Conservation (phyloP, 2,888 invertebrate species). For the Mythimna lalbum region DNA sequence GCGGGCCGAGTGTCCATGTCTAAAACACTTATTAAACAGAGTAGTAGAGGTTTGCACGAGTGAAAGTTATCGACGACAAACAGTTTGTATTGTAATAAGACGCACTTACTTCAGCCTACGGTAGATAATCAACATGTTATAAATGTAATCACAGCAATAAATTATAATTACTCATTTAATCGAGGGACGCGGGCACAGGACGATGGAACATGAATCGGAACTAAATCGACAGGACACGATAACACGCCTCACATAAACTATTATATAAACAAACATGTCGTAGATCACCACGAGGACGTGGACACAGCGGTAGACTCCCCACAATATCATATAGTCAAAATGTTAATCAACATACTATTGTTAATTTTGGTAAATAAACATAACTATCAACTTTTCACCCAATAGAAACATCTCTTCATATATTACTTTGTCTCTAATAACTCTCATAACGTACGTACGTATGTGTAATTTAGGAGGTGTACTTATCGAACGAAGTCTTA, state of each 20-base stretch:
- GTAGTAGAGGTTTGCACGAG: constrained; percentile 48
- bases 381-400: constrained; percentile 86
- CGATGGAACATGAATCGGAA: constrained; percentile 83
- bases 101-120: constrained; percentile 61
- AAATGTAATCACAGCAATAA: constrained; percentile 90
- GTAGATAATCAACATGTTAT: constrained; percentile 80
- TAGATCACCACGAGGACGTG: constrained; percentile 68
- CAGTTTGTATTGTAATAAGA: constrained; percentile 59
- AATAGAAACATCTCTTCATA: constrained; percentile 89
- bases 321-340: constrained; percentile 77
- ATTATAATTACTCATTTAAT: constrained; percentile 84
- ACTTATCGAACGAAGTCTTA: constrained; percentile 84
- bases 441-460: constrained; percentile 85
- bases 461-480: constrained; percentile 82
- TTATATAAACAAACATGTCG: constrained; percentile 80
- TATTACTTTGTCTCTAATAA: constrained; percentile 87
- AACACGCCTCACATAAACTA: constrained; percentile 86
- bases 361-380: constrained; percentile 89
- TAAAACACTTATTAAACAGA: constrained; percentile 48
- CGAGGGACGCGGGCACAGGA: constrained; percentile 80
- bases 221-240: constrained; percentile 83
- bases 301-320: constrained; percentile 70
- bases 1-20: constrained; percentile 51
- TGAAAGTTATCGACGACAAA: constrained; percentile 56
- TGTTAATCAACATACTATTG: constrained; percentile 78